Evolutionary conservation across 2,888 invertebrate genomes (phyloP).

Genomic region (Sarcophaga caerulescens): DNA sequence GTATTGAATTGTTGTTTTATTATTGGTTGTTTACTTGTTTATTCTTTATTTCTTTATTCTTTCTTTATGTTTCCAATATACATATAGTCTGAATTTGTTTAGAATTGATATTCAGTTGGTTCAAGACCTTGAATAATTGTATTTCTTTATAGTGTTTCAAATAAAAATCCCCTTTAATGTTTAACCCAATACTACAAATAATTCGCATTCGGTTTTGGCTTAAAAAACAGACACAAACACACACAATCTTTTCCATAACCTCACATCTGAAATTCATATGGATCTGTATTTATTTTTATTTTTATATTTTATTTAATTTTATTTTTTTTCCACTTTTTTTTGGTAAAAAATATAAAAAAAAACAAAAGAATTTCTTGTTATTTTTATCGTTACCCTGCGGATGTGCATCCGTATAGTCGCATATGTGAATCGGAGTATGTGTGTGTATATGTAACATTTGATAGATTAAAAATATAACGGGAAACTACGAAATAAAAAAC

Average conservation of each 20-base stretch:
- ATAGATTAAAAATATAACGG: constrained; percentile 62
- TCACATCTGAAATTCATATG: not conserved
- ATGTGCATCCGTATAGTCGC: constrained; percentile 56
- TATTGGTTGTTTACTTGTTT: too few relatives aligned
- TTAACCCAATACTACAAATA: not conserved
- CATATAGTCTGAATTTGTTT: too few relatives aligned
- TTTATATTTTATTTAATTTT: too few relatives aligned
- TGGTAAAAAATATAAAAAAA: constrained; percentile 1
- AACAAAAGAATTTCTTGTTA: constrained; percentile 52
- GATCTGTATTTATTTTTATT: not conserved
- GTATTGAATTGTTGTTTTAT: too few relatives aligned
- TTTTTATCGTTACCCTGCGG: constrained; percentile 66
- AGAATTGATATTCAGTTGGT: too few relatives aligned
- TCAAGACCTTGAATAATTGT: too few relatives aligned
- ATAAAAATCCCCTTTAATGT: not conserved
- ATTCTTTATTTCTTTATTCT: too few relatives aligned
- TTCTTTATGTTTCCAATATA: too few relatives aligned
- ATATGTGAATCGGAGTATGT: constrained; percentile 20
- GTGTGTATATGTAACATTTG: constrained; percentile 55
- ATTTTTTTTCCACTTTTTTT: not conserved
- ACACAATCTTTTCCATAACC: not conserved
- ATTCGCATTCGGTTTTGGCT: not conserved
- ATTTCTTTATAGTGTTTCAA: too few relatives aligned
- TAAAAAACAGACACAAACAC: not conserved
- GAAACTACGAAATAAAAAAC: constrained; percentile 14